Conservation (phyloP, 2,797 vertebrate genomes). For the Bradypodion pumilum region DNA sequence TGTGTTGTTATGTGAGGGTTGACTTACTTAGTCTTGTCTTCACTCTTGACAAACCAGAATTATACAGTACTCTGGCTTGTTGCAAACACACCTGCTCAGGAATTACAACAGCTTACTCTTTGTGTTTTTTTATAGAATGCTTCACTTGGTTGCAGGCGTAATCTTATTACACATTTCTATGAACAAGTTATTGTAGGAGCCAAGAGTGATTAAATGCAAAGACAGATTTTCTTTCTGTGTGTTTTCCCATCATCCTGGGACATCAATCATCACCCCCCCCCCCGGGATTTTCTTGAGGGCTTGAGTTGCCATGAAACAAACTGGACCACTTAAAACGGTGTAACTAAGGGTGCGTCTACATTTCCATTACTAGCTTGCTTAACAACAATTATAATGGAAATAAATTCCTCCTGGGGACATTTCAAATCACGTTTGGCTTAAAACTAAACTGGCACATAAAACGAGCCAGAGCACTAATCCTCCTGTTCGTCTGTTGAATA, state of each 20-base stretch:
- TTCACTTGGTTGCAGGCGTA: background rate
- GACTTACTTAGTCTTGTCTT: background rate
- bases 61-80: background rate
- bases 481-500: constrained; percentile 1
- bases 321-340: constrained; percentile 1
- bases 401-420: background rate
- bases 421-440: constrained; percentile 27
- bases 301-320: constrained; percentile 21
- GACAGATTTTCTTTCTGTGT: background rate
- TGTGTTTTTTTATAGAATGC: background rate
- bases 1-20: too few species aligned
- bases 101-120: background rate
- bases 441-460: constrained; percentile 29
- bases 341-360: background rate
- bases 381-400: constrained; percentile 13
- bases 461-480: background rate
- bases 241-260: background rate
- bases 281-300: background rate
- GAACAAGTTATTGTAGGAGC: background rate
- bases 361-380: constrained; percentile 18
- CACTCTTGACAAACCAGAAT: background rate
- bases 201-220: background rate
- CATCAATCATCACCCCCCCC: background rate
- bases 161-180: background rate
- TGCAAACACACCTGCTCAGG: background rate